Conservation (phyloP, 2,113 vertebrate genomes). For the Centropristis striata region DNA sequence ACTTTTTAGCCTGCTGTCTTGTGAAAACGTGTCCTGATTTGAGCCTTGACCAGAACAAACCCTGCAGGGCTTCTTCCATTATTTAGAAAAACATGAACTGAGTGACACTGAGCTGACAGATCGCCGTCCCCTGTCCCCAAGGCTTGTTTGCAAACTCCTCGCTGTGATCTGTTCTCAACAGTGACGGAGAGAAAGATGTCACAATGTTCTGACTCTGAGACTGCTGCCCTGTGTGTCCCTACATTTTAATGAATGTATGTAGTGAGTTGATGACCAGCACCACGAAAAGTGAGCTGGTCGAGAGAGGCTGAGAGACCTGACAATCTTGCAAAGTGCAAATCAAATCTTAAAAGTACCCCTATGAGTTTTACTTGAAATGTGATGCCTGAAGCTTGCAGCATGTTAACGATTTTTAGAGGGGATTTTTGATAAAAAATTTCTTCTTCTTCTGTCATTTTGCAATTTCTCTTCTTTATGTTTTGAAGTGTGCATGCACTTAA, state of each 20-base stretch:
- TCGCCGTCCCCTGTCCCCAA: background rate
- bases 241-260: background rate
- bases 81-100: conserved; percentile 77
- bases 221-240: background rate
- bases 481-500: background rate
- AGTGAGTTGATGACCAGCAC: background rate
- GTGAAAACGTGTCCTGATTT: conserved; percentile 62
- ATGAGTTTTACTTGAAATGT: background rate
- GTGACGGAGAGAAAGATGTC: background rate
- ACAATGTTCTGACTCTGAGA: background rate
- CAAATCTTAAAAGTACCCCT: background rate
- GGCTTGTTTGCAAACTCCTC: conserved; percentile 51
- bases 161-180: conserved; percentile 38
- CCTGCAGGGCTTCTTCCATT: conserved; percentile 64
- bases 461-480: background rate
- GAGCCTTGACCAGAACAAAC: conserved; percentile 64
- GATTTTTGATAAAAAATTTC: too few relatives aligned
- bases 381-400: too few relatives aligned
- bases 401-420: too few relatives aligned
- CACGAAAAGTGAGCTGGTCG: too few relatives aligned
- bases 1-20: conserved; percentile 41
- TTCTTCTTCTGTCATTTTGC: background rate
- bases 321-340: too few relatives aligned
- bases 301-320: background rate
- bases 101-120: conserved; percentile 46